Evolutionary conservation across 2,797 vertebrate species (phyloP), one percentile per base, ranked within the genome.

Genomic region (Atherinosoma microstoma): DNA sequence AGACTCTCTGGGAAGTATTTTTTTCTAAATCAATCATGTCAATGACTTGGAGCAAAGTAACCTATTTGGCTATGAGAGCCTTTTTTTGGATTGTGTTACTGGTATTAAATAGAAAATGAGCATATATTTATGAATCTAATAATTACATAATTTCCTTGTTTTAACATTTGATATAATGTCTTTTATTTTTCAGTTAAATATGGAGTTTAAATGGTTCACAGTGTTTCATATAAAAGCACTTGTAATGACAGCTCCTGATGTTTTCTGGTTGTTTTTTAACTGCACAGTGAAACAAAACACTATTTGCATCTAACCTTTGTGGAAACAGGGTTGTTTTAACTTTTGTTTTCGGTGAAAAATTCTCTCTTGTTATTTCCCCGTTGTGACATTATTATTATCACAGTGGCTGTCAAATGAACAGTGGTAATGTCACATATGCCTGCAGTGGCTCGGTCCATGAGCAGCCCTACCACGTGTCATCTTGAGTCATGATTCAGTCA

Each of bases 401-500:
- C 18, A 6, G 29, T 47, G 54, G 29, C 47, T n/a, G 18, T 47
- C 54, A 79, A 84, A 73, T 77, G 47, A 83, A 68, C 61, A 73
- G 51, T 56, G 63, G 65, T 47, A 61, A 81, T 61, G 60, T n/a
- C 64, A 69, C 64, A 74, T 66, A 75, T 79, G 75, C 38, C 72
- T 47, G 73, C 61, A 60, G 42, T 42, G 71, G 70, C 30, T 58
- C 45, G 63, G 65, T 64, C 53, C 32, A 24, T 9, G 56, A 77
- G 73, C 32, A 8, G 38, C 29, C 53, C 61, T 24, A 61, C 67
- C 53, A 64, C 22, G 61, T 87, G 88, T 85, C 84, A 82, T 82
- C 75, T 88, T 76, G 66, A 87, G 83, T 85, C 83, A 85, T 15
- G 67, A 76, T 79, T 86, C 85, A 85, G 75, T 72, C 79, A 74